phyloP scores from a whole-genome alignment of 2,797 vertebrate species.

The Acanthornis magna region DNA sequence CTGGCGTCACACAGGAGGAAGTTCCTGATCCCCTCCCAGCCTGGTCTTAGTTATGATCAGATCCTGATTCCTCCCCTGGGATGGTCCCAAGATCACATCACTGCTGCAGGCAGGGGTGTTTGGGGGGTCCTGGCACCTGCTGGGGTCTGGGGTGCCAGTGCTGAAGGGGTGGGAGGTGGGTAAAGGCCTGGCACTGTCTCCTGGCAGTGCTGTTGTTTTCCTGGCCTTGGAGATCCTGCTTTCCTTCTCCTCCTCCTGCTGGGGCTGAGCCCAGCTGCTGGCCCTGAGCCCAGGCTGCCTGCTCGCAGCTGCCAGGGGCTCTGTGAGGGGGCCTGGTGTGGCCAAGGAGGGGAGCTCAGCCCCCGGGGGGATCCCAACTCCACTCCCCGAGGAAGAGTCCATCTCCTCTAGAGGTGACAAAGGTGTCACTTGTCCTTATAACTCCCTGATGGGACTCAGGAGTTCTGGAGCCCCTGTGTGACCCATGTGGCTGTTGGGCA shows the following conservation, averaged over 20 bases:
- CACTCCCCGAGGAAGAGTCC: rapidly evolving
- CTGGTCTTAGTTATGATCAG: rapidly evolving
- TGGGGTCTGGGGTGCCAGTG: background rate
- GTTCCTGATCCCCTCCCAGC: background rate
- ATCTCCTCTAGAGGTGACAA: rapidly evolving
- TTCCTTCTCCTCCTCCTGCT: conserved; percentile 1
- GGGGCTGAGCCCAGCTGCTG: background rate
- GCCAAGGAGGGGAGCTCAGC: background rate
- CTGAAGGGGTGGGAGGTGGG: background rate
- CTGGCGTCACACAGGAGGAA: background rate
- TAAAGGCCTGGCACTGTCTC: background rate
- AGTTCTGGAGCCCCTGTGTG: background rate
- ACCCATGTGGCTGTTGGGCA: background rate
- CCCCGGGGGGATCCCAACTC: rapidly evolving
- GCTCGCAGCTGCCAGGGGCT: background rate
- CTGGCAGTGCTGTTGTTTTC: conserved; percentile 33
- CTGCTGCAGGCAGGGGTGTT: rapidly evolving
- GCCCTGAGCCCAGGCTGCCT: background rate
- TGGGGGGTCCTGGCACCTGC: background rate
- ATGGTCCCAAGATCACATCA: background rate
- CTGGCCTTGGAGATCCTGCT: conserved; percentile 31
- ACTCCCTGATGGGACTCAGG: background rate
- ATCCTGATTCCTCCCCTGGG: background rate
- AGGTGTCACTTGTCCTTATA: background rate
- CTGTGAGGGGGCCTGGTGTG: background rate